phyloP scores from a whole-genome alignment of 2,113 vertebrate species.

The Leucopsar rothschildi region DNA sequence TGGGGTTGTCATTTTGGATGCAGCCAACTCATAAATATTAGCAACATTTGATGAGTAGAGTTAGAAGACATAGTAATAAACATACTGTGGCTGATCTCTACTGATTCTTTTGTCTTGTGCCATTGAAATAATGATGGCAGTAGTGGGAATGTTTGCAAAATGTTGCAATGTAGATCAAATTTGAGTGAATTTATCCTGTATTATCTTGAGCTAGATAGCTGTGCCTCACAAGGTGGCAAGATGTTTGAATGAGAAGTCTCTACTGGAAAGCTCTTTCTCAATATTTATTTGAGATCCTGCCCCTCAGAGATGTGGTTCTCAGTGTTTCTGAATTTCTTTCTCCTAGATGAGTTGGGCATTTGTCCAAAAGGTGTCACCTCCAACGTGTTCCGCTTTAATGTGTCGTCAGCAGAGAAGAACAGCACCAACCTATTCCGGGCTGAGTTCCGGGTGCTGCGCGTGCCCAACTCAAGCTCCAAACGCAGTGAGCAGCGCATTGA shows the following conservation, averaged over 20 bases:
- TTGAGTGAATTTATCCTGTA: neutral
- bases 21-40: neutral
- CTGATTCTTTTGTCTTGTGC: neutral
- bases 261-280: neutral
- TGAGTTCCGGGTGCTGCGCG: slow-evolving; percentile 90
- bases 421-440: slow-evolving; percentile 94
- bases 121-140: neutral
- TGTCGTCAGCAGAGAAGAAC: slow-evolving; percentile 94
- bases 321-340: neutral
- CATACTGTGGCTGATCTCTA: neutral
- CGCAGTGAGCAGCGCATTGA: slow-evolving; percentile 93
- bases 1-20: neutral
- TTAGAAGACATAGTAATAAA: neutral
- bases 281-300: neutral
- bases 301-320: neutral
- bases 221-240: neutral
- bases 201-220: neutral
- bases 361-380: slow-evolving; percentile 92
- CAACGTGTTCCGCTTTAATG: slow-evolving; percentile 94
- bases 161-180: neutral
- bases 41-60: neutral
- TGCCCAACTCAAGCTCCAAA: slow-evolving; percentile 86
- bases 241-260: neutral
- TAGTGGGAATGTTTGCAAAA: neutral
- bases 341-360: slow-evolving; percentile 85